Evolutionary conservation across 1,140 invertebrate genomes (phyloP), one percentile per base, ranked within the genome.

Genomic region (Scaptomyza graminum): DNA sequence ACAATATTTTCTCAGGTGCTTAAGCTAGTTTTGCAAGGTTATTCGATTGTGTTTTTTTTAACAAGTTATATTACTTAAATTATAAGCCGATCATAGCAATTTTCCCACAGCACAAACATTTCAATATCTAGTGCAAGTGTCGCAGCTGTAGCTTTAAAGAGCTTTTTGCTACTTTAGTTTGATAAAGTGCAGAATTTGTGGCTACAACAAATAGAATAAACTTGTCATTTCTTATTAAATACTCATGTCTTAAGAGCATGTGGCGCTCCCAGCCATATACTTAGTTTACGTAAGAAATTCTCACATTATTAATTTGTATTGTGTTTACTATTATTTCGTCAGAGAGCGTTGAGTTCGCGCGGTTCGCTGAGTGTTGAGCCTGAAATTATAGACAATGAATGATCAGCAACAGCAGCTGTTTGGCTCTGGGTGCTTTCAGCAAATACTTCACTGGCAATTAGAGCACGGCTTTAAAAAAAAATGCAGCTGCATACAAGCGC

Each of bases 291-390:
- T 81, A 87, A 87, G 79, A 88, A 88, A 82, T 88, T 87, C 82
- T 88, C 82, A 87, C 82, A 88, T 87, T 82, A 75, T 69, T 73
- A 76, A 88, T 88, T 72, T 64, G 66, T 77, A 87, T 87, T 87
- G 82, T 87, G 57, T 63, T 37, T 75, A 71, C 59, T 41, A 72
- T 71, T 71, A 87, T 79, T 70, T 82, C 54, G 51, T 73, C 71
- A 82, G 82, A 51, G 39, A 44, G 47, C 52, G 54, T 44, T n/a
- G 47, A 52, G 56, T 52, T 50, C 39, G 47, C 22, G 50, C 37
- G 37, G 34, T 52, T 39, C 52, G 46, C 51, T 62, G 70, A 62
- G 70, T 73, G 52, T 60, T 79, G 44, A 66, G 52, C 56, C 52
- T 50, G 65, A 77, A 77, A 84, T 77, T 71, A 84, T 64, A 82